A percentile compares a stretch with the other conserved stretches of the same genome.
phyloP scores from a whole-genome alignment of 1,140 invertebrate species.

The Gryon sp. region DNA sequence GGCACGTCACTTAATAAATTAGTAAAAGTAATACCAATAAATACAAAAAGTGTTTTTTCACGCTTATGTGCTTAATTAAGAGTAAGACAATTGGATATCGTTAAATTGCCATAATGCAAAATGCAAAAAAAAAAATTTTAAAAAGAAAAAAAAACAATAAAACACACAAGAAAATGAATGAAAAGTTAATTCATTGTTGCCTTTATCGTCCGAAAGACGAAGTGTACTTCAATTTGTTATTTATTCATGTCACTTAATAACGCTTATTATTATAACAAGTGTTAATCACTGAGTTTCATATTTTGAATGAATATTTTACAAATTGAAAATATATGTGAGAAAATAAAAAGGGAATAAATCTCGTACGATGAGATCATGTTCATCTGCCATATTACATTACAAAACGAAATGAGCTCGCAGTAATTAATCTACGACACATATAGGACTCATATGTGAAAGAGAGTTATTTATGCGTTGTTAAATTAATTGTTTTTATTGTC shows the following conservation, averaged over 20 bases:
- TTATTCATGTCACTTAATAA: constrained; percentile 14
- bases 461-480: not conserved
- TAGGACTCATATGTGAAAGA: not conserved
- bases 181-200: constrained; percentile 43
- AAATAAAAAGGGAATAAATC: constrained; percentile 2
- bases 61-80: constrained; percentile 52
- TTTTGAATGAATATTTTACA: constrained; percentile 7
- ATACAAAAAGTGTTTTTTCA: constrained; percentile 24
- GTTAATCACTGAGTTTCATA: not conserved
- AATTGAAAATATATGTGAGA: constrained; percentile 10
- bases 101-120: constrained; percentile 13
- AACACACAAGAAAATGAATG: constrained; percentile 15
- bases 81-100: constrained; percentile 25
- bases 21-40: constrained; percentile 7
- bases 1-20: constrained; percentile 36
- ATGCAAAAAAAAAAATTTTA: constrained; percentile 3
- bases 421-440: constrained; percentile 21
- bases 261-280: not conserved
- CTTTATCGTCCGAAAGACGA: constrained; percentile 34
- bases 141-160: not conserved
- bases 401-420: constrained; percentile 16
- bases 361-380: not conserved
- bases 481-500: not conserved
- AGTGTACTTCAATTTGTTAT: constrained; percentile 41
- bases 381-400: constrained; percentile 10